A percentile compares a stretch with the other conserved stretches of the same genome.
Conservation (phyloP, 2,113 vertebrate genomes). For the Corythornis madagascariensis region DNA sequence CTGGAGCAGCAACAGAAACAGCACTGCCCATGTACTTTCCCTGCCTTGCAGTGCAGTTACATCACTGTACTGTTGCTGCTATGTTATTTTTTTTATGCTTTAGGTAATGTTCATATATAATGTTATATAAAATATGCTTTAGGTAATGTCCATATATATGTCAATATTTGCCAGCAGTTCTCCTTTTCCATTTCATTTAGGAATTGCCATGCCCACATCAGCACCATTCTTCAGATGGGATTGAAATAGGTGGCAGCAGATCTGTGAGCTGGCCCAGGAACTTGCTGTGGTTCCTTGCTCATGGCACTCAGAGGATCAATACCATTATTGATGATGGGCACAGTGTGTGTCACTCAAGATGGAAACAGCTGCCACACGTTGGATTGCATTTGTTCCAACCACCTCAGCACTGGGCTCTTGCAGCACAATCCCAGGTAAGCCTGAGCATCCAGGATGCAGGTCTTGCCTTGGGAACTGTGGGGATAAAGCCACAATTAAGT, state of each 20-base stretch:
- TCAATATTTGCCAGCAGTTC: background rate
- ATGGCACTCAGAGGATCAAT: background rate
- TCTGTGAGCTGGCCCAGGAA: background rate
- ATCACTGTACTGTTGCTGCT: background rate
- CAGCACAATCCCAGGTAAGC: background rate
- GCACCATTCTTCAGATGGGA: background rate
- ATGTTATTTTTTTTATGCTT: background rate
- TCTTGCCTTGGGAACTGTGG: too few species aligned
- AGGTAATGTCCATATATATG: too few species aligned
- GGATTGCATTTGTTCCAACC: background rate
- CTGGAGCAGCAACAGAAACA: background rate
- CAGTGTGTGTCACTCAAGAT: background rate
- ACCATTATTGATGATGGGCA: background rate
- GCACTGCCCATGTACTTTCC: rapidly evolving
- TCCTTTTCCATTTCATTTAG: background rate
- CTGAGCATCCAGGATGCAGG: rapidly evolving
- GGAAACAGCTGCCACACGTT: background rate
- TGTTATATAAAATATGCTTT: too few species aligned
- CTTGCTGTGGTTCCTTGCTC: background rate
- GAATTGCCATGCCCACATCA: background rate
- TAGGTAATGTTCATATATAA: background rate
- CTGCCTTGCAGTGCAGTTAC: background rate
- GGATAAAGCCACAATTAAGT: background rate
- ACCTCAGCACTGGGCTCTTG: rapidly evolving
- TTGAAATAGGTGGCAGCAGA: background rate